Evolutionary conservation across 2,888 invertebrate genomes (phyloP).

Genomic region (Dasypogon diadema): DNA sequence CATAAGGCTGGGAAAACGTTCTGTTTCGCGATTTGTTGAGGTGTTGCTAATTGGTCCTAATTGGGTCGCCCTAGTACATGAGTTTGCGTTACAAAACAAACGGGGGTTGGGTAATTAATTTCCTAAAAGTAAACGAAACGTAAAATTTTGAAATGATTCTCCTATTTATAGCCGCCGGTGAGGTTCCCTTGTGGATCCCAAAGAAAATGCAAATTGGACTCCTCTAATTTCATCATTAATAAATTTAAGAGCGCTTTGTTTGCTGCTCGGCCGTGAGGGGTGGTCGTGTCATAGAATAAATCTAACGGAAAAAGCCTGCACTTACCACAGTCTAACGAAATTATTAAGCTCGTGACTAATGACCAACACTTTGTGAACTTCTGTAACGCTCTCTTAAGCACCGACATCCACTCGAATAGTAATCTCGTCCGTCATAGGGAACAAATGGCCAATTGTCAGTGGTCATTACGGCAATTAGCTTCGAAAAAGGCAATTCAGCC

Average conservation of each 20-base stretch:
- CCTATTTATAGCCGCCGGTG: slow-evolving; percentile 7
- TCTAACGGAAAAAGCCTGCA: slow-evolving; percentile 48
- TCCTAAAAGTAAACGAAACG: slow-evolving; percentile 20
- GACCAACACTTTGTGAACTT: slow-evolving; percentile 57
- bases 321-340: slow-evolving; percentile 42
- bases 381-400: slow-evolving; percentile 43
- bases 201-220: slow-evolving; percentile 33
- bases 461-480: slow-evolving; percentile 50
- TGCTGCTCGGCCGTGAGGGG: slow-evolving; percentile 3
- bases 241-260: slow-evolving; percentile 36
- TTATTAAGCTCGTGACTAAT: slow-evolving; percentile 58
- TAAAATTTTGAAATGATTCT: slow-evolving; percentile 14
- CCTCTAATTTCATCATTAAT: slow-evolving; percentile 44
- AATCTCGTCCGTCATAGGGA: slow-evolving; percentile 41
- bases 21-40: slow-evolving; percentile 27
- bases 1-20: background rate
- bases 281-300: slow-evolving; percentile 40
- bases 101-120: slow-evolving; percentile 25
- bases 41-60: slow-evolving; percentile 46
- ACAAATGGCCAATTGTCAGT: slow-evolving; percentile 52
- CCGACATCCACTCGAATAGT: slow-evolving; percentile 13
- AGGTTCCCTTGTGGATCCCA: background rate
- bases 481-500: slow-evolving; percentile 25
- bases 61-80: slow-evolving; percentile 10
- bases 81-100: background rate